Base-by-base conservation (phyloP, 2,797 vertebrate genomes). In the Pseudochirops corinnae region DNA sequence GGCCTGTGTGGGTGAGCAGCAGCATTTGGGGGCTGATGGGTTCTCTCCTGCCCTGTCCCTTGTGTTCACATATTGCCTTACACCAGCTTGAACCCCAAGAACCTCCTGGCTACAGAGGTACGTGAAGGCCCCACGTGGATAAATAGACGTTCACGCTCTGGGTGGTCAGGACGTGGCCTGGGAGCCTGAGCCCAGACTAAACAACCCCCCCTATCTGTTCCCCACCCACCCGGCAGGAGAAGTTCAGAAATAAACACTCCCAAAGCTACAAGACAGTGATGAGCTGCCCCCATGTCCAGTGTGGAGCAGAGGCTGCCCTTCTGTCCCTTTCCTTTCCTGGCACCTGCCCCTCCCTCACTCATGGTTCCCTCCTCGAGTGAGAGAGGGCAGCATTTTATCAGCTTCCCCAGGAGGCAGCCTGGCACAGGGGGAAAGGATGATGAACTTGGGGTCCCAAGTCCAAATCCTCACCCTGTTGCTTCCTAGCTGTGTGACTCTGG, bases 231-330 rank as follows among this genome's bases (percentile, higher is more conserved):
- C 21, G 5, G 1, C 26, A 93, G 91, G 53, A 93, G 95, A 97
- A 96, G 94, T 92, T 60, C 95, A 62, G 96, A 96, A 93, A 96
- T 96, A 96, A 96, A 97, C 87, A 50, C 39, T 87, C 74, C 74
- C 74, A 0, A 33, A 87, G 94, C 91, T 53, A 87, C 50, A 90
- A 53, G 60, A 7, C 10, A 67, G n/a, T 57, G 1, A 2, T 93
- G 16, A 2, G 52, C 92, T 90, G 62, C 31, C 24, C 1, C 7
- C 39, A 53, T 24, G 52, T 50, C 28, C 53, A 18, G 90, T 0
- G 6, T 55, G 14, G 33, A 67, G 62, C 14, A 10, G n/a, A 18
- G 53, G 90, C n/a, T 2, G 53, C n/a, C 90, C 10, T 28, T 7
- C 7, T 3, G 53, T 31, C 29, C 29, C 4, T 6, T 91, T 92